Conservation (phyloP, 2,888 invertebrate genomes). For the Actias luna region DNA sequence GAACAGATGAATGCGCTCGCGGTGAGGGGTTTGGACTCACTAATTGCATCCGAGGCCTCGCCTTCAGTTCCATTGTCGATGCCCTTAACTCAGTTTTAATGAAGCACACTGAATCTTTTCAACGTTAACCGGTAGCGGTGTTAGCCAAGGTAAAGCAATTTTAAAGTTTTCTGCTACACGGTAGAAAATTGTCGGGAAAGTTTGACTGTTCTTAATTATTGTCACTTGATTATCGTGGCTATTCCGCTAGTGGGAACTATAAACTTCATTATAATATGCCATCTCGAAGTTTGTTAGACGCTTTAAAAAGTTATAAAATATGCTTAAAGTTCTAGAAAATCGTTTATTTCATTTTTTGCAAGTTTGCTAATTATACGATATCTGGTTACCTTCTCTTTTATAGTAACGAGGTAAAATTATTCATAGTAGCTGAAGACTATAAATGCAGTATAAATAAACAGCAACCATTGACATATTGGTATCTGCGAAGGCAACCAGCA, state of each 20-base stretch:
- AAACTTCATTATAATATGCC: constrained; percentile 35
- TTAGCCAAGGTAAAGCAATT: constrained; percentile 62
- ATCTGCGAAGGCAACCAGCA: too few species aligned
- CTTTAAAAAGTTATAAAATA: constrained; percentile 15
- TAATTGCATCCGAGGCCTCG: constrained; percentile 68
- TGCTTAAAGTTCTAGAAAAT: neutral
- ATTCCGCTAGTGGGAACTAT: constrained; percentile 32
- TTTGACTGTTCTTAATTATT: constrained; percentile 63
- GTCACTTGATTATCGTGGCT: constrained; percentile 55
- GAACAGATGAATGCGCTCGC: constrained; percentile 32
- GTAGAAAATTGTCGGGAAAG: constrained; percentile 54
- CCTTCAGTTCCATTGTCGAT: constrained; percentile 60
- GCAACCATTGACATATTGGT: too few species aligned
- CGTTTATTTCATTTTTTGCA: neutral
- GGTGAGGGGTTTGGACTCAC: constrained; percentile 29
- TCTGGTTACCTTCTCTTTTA: neutral
- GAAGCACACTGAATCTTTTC: constrained; percentile 69
- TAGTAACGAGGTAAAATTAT: too few species aligned
- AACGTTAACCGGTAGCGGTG: constrained; percentile 45
- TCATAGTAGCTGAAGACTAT: too few species aligned
- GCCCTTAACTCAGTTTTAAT: constrained; percentile 61
- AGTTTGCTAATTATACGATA: neutral
- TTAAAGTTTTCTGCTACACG: constrained; percentile 56
- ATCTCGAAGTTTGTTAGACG: constrained; percentile 14
- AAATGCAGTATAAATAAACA: too few species aligned